phyloP scores from a whole-genome alignment of 2,797 vertebrate genomes.

The Vireo griseus region DNA sequence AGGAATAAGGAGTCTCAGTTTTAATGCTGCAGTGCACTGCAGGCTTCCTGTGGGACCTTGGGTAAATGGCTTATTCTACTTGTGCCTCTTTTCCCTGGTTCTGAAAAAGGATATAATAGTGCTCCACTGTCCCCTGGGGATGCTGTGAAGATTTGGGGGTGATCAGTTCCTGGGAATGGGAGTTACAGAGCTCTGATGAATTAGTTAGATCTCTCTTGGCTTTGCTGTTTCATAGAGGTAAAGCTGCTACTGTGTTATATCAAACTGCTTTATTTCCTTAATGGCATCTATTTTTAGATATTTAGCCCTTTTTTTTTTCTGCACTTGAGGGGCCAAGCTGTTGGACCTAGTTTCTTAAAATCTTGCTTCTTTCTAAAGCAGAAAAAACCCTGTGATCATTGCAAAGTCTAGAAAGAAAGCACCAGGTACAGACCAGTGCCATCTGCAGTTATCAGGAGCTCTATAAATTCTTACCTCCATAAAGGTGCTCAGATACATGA shows the following conservation, averaged over 20 bases:
- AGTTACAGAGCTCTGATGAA: not conserved
- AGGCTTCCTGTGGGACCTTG: not conserved
- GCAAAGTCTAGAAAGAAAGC: not conserved
- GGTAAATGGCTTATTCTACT: not conserved
- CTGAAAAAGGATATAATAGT: not conserved
- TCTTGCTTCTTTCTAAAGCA: not conserved
- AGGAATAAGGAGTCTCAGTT: not conserved
- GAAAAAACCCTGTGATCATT: not conserved
- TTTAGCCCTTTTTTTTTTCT: not conserved
- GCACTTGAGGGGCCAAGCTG: not conserved
- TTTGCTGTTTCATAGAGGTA: not conserved
- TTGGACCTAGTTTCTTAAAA: not conserved
- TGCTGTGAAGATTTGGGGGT: not conserved
- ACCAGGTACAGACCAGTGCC: not conserved
- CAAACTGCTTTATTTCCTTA: not conserved
- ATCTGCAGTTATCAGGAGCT: not conserved
- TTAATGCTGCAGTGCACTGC: not conserved
- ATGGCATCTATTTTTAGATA: not conserved
- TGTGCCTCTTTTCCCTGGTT: not conserved
- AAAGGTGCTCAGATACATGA: not conserved
- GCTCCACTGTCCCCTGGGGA: not conserved
- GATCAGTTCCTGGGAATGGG: not conserved
- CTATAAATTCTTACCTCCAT: not conserved
- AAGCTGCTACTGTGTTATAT: not conserved
- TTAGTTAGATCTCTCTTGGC: not conserved